Conservation (phyloP, 2,888 invertebrate species). For the Cancer borealis region DNA sequence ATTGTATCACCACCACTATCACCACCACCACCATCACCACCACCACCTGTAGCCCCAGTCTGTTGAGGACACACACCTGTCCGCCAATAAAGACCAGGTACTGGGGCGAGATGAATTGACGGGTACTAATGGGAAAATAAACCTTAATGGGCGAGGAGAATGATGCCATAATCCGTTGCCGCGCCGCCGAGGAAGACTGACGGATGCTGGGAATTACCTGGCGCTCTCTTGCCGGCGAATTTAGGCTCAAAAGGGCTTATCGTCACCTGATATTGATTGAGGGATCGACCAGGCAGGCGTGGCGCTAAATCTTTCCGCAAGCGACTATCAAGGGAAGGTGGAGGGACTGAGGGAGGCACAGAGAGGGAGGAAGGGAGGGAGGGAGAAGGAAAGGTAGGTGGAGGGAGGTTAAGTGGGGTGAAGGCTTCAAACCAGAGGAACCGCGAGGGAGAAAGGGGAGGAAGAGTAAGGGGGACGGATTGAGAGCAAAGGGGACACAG, state of each 20-base stretch:
- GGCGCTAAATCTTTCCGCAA: not conserved
- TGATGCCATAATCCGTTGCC: conserved; percentile 28
- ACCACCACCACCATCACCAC: too few relatives aligned
- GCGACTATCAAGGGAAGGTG: not conserved
- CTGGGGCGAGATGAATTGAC: not conserved
- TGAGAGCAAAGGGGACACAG: not conserved
- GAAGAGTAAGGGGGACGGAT: not conserved
- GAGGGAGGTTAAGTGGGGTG: not conserved
- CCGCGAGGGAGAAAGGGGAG: not conserved
- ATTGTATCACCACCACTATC: too few relatives aligned
- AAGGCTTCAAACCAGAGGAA: not conserved
- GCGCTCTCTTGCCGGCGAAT: conserved; percentile 34
- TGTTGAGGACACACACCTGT: not conserved
- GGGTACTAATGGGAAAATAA: not conserved
- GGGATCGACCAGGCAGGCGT: conserved; percentile 27
- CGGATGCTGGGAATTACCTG: conserved; percentile 22
- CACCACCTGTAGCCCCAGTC: not conserved
- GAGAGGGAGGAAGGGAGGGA: not conserved
- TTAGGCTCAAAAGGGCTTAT: conserved; percentile 34
- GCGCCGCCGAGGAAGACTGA: conserved; percentile 15
- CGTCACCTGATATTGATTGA: conserved; percentile 37
- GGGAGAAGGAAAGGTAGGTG: not conserved
- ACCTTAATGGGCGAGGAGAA: conserved; percentile 27
- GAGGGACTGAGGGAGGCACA: not conserved
- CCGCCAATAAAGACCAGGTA: conserved; percentile 12